Evolutionary conservation across 2,888 invertebrate species (phyloP), one percentile per base, ranked within the genome.

Genomic region (Xanthorhoe spadicearia): DNA sequence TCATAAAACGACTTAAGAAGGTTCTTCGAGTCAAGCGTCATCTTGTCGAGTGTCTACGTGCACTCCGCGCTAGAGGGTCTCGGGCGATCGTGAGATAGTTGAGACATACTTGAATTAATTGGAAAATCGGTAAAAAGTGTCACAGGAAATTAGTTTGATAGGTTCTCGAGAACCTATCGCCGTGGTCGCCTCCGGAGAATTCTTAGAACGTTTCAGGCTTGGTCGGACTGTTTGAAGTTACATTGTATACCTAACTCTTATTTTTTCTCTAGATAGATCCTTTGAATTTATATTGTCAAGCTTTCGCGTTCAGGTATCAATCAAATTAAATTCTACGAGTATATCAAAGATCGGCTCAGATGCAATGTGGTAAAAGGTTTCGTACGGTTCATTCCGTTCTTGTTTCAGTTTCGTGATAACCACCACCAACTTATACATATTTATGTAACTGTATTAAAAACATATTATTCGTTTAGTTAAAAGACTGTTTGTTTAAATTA

Each of bases 1-100:
- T 49, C 9, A 23, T 38, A 53, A 53, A 60, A 61, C 52, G 52
- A 38, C 61, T 49, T 53, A n/a, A 18, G 76, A 74, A 78, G 81
- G 74, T 78, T 77, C 72, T 79, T 83, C 66, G 76, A 81, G 71
- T 77, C 60, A 54, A 74, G 82, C 72, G 72, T 77, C 78, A 74
- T 80, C 70, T 75, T 80, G 72, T 72, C 80, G 74, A 81, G 82
- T 77, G 75, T 35, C 61, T 48, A 51, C 49, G 57, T 64, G 55
- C 62, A 60, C 64, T 64, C 38, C 28, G 62, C 55, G 19, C 51
- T 18, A n/a, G 55, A 9, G 46, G 23, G 49, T 50, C 59, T 48
- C 51, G 46, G 46, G 56, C 52, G 61, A 61, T 64, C 51, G 32
- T 43, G 57, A 49, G 64, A 64, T 68, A 57, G 68, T 61, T 46